These are phyloP conservation scores for Palythoa grandiflora DNA, from an alignment of 92 coral and sea anemone genomes.

Conservation along the genomic window DNA sequence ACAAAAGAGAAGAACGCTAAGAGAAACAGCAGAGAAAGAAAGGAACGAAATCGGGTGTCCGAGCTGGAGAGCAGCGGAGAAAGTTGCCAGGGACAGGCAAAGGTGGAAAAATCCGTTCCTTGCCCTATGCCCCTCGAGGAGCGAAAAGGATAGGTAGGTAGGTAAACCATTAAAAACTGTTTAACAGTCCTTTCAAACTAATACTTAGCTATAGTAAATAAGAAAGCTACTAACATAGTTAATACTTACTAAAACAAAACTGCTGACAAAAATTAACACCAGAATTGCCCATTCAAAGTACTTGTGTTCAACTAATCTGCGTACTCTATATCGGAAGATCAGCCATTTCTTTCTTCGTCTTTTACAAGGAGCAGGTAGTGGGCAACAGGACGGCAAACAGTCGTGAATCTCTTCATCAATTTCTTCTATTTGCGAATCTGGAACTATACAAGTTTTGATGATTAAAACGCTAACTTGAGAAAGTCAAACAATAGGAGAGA, in stretches of 20 bases:
- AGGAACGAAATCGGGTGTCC: no score
- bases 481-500: no score
- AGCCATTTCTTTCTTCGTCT: constrained; percentile 62
- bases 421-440: background rate
- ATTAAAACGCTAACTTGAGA: background rate
- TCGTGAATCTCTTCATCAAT: constrained; percentile 26
- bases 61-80: no score
- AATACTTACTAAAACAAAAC: constrained; percentile 83
- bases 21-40: no score
- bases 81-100: no score
- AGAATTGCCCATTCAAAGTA: constrained; percentile 95
- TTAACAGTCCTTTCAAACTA: background rate
- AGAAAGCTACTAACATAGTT: background rate
- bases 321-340: constrained; percentile 72
- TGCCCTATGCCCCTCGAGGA: no score
- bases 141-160: no score
- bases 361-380: background rate
- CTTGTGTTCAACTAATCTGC: constrained; percentile 82
- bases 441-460: background rate
- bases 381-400: constrained; percentile 33
- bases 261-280: constrained; percentile 79
- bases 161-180: background rate
- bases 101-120: no score
- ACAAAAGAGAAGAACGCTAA: no score
- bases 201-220: background rate